Base-by-base conservation (phyloP, 2,888 invertebrate genomes). In the Phlogophora meticulosa region DNA sequence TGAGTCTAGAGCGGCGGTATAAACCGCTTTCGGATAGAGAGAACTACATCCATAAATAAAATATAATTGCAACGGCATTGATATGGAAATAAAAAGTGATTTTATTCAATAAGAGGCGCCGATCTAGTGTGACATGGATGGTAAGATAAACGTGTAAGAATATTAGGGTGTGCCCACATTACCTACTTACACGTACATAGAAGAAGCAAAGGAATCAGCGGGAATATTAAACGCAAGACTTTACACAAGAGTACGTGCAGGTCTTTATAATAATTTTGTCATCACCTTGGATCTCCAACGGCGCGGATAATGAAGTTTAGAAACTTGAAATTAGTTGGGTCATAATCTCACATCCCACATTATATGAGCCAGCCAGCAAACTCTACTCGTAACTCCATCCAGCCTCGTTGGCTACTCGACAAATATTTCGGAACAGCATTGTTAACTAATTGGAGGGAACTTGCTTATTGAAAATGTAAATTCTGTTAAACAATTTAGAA, bases 261-360 rank as follows among this genome's bases (percentile, higher is more conserved):
- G 84, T 84, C 87, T 86, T 89, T 90, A 88, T 88, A 88, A 87
- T 90, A 90, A 91, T 90, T 90, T 90, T 90, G 91, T 90, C 88
- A 88, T 90, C 90, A 87, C 90, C 89, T 91, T 89, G 88, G 87
- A 91, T 91, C 90, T 91, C 88, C 92, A 91, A 88, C 91, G 88
- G 90, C 69, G 93, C 92, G 93, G 84, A 87, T 93, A 93, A 93
- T 92, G 90, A 93, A 93, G 92, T 93, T 93, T 88, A 85, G 88
- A 90, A 93, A 93, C 93, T 93, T 93, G 90, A 87, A 92, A 93
- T 93, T 93, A 92, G 92, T 91, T 90, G 85, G 89, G 89, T 90
- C 88, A 91, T 90, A 91, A 91, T 91, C 90, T 89, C 88, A 88
- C 85, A 87, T 87, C 86, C 83, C 88, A 85, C 86, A 87, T 87